Base-by-base conservation (phyloP, 2,888 invertebrate species). In the Leptopilina myrica region DNA sequence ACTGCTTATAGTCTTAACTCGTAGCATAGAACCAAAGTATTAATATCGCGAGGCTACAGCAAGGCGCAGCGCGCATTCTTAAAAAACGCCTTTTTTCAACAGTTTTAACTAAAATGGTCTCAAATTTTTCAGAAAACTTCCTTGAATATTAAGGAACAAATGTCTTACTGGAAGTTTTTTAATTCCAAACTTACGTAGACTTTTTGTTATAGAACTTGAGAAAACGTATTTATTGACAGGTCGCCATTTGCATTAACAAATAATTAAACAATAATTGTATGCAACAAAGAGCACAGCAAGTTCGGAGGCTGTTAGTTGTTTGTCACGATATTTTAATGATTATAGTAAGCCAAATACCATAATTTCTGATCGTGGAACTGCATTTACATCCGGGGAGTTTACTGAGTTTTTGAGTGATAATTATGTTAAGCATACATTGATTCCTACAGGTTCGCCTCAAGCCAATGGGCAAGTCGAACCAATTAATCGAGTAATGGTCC, bases 311-410 rank as follows among this genome's bases (percentile, higher is more conserved):
- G 79, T 79, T 33, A n/a, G 78, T 20, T 64, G 65, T n/a, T 46
- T 79, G 20, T 62, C 59, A 64, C 9, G 62, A 59, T 81, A 73
- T 59, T 79, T 82, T 65, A 5, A 0, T 2, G 7, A 33, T 33
- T 83, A 79, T 53, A 78, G 77, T 40, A 73, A 76, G 12, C 81
- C 79, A 8, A 77, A 56, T 20, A 4, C 8, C 11, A 49, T 84
- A 0, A n/a, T 84, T 20, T 80, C 83, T 0, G 82, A 85, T 65
- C 7, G 82, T 0, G 85, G 84, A 4, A 79, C 53, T 40, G 76
- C 78, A 40, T 86, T 86, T 53, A 85, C 82, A 2, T 80, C 82
- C 4, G n/a, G 49, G 4, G 83, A 82, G 9, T 86, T 86, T 14
- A 40, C 76, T 15, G 80, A 83, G 9, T 86, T 81, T 73, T 40